Conservation (phyloP, 2,888 invertebrate species). For the Ormyrus nitidulus region DNA sequence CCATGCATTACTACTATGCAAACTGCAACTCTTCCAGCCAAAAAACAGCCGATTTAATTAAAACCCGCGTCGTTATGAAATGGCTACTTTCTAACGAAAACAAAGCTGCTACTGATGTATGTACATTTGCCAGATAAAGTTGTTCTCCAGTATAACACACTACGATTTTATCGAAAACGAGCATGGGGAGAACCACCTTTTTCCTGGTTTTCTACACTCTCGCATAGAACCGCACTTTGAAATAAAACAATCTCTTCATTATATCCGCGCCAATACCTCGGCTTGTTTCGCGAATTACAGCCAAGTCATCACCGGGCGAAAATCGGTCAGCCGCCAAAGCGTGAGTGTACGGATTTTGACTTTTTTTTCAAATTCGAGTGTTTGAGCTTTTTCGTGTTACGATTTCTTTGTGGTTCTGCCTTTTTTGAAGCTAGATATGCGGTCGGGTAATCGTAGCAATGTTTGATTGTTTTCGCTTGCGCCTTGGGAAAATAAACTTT, state of each 20-base stretch:
- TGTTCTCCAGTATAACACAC: constrained; percentile 7
- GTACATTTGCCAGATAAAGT: constrained; percentile 40
- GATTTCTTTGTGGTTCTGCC: no score
- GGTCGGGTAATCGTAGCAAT: no score
- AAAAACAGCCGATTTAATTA: neutral
- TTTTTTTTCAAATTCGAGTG: no score
- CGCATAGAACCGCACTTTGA: neutral
- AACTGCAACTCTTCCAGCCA: no score
- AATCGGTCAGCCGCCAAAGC: neutral
- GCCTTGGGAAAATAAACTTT: no score
- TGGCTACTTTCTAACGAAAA: constrained; percentile 40
- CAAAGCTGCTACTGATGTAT: constrained; percentile 37
- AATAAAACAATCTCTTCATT: constrained; percentile 1
- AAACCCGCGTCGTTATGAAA: neutral
- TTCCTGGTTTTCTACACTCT: constrained; percentile 1
- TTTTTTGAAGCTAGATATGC: no score
- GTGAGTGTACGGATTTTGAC: no score
- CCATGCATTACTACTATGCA: no score
- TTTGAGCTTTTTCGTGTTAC: no score
- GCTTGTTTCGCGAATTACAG: neutral
- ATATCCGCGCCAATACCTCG: neutral
- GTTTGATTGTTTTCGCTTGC: no score
- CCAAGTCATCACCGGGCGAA: neutral
- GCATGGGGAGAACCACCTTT: neutral
- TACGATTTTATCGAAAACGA: constrained; percentile 24